phyloP scores from a whole-genome alignment of 2,797 vertebrate species.

The Synanceia verrucosa region DNA sequence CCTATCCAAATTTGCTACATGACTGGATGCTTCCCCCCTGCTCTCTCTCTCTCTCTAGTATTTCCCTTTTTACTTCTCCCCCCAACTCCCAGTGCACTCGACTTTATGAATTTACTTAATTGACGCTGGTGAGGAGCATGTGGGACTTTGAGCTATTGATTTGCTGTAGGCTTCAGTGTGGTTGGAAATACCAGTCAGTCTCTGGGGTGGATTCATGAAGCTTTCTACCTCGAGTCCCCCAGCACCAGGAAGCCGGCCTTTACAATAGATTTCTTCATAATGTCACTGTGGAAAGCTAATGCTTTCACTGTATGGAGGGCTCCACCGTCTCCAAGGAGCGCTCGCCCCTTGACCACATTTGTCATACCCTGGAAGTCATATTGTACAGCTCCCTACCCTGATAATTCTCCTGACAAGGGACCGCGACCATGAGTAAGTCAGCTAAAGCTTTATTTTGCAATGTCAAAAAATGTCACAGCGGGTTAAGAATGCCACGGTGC shows the following conservation, averaged over 20 bases:
- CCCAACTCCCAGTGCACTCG: slow-evolving; percentile 55
- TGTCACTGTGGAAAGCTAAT: slow-evolving; percentile 76
- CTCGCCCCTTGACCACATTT: slow-evolving; percentile 72
- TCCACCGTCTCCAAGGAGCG: slow-evolving; percentile 51
- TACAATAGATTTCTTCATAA: slow-evolving; percentile 78
- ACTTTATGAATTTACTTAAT: slow-evolving; percentile 83
- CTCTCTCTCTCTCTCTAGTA: slow-evolving; percentile 9
- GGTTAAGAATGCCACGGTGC: slow-evolving; percentile 43
- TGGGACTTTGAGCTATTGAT: slow-evolving; percentile 78
- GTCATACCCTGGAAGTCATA: slow-evolving; percentile 66
- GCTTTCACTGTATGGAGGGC: slow-evolving; percentile 59
- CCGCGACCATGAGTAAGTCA: slow-evolving; percentile 53
- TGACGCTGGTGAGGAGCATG: slow-evolving; percentile 69
- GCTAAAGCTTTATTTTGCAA: slow-evolving; percentile 65
- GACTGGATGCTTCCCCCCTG: slow-evolving; percentile 30
- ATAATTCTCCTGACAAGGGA: slow-evolving; percentile 68
- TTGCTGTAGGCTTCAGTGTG: slow-evolving; percentile 69
- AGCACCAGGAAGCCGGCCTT: slow-evolving; percentile 55
- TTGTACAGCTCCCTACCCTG: slow-evolving; percentile 52
- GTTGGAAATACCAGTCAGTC: slow-evolving; percentile 79
- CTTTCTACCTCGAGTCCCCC: slow-evolving; percentile 66
- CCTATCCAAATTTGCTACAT: slow-evolving; percentile 49
- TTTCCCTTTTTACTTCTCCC: slow-evolving; percentile 25
- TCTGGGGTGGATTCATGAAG: slow-evolving; percentile 70
- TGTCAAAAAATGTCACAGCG: slow-evolving; percentile 61